A percentile compares a stretch with the other conserved stretches of the same genome.
Evolutionary conservation across 1,140 invertebrate species (phyloP).

Genomic region (Apis laboriosa): DNA sequence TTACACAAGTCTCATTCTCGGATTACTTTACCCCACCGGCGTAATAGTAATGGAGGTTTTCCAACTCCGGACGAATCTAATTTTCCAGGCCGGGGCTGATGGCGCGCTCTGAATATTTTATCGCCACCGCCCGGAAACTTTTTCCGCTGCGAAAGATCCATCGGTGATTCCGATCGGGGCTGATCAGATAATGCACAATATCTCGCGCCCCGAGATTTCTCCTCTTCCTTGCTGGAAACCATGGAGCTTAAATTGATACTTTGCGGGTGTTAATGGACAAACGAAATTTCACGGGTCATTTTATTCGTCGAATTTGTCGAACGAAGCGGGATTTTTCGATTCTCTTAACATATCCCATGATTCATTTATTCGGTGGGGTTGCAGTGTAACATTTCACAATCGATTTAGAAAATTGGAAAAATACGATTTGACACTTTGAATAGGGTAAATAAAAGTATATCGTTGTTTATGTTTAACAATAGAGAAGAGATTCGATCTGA

Average conservation of each 20-base stretch:
- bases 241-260: slow-evolving; percentile 20
- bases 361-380: no score
- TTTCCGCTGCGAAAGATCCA: slow-evolving; percentile 38
- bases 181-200: slow-evolving; percentile 41
- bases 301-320: no score
- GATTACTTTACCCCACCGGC: slow-evolving; percentile 55
- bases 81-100: slow-evolving; percentile 55
- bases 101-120: slow-evolving; percentile 66
- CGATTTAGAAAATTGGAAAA: no score
- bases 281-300: no score
- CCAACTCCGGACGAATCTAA: slow-evolving; percentile 67
- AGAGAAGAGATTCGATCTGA: no score
- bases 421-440: no score
- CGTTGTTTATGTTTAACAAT: no score
- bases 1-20: slow-evolving; percentile 53
- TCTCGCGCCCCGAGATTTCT: slow-evolving; percentile 8
- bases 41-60: slow-evolving; percentile 65
- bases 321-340: no score
- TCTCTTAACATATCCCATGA: no score
- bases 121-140: slow-evolving; percentile 46
- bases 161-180: slow-evolving; percentile 53
- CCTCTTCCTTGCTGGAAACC: neutral
- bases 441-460: no score
- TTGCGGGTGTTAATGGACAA: neutral
- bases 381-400: no score